Evolutionary conservation across 2,113 vertebrate species (phyloP), one percentile per base, ranked within the genome.

Genomic region (western clawed frog (Xenopus tropicalis)): DNA sequence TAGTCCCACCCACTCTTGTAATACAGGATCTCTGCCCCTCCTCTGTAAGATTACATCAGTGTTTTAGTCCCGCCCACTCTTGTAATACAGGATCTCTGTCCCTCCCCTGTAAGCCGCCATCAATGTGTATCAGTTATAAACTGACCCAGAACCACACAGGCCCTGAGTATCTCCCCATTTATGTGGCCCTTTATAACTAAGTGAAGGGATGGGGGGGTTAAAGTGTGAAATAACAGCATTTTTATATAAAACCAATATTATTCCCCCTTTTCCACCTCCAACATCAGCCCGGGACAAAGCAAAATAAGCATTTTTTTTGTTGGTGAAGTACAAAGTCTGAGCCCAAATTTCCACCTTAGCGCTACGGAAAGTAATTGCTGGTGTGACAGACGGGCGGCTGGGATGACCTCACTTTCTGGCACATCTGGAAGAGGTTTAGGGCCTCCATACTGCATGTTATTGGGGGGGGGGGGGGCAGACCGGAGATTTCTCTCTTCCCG

Each of bases 361-460:
- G n/a, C n/a, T n/a, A 22, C 14, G 13, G 37, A 37, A 37, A 48
- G 16, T 22, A 22, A 14, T 17, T 21, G 59, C 24, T 48, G 25
- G 29, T 29, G 1, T 23, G 51, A 56, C 46, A 42, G 21, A 12
- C 76, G 0, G 9, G 65, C 80, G 78, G 71, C 79, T 70, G 3
- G 1, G 11, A 43, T 78, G 77, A 80, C 81, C 79, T 78, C 77
- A 65, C 21, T 52, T 19, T 6, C 21, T 11, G 46, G 58, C 22
- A 56, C 80, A 79, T 81, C 81, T 85, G 80, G 79, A 79, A 78
- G 16, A 54, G 19, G 23, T 82, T 14, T 67, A 62, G 62, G 29
- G 52, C 11, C 17, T 20, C 56, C 21, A 14, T 42, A 23, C 5
- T 13, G 66, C 14, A 16, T 8, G 25, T 24, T 52, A 25, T 23